These are phyloP conservation scores for Dryobates pubescens DNA, from an alignment of 2,797 vertebrate species.

Conservation along the genomic window DNA sequence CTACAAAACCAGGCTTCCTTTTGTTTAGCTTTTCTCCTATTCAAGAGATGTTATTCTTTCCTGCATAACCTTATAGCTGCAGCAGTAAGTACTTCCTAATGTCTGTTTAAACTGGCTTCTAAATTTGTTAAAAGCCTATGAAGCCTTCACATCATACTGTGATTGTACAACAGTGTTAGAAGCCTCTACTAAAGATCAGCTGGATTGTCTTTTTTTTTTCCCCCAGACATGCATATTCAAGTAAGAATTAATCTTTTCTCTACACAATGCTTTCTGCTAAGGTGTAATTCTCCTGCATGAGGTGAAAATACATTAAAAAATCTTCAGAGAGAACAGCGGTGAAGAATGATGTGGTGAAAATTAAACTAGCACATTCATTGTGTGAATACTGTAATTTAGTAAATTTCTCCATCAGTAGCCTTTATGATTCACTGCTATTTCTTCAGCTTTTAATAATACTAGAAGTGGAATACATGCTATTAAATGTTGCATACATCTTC, in stretches of 20 bases:
- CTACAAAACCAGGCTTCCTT: background rate
- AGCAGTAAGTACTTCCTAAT: background rate
- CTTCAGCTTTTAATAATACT: background rate
- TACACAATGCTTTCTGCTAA: background rate
- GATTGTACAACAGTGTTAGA: background rate
- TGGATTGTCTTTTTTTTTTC: rapidly evolving
- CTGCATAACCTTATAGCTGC: background rate
- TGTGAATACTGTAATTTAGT: background rate
- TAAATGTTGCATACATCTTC: background rate
- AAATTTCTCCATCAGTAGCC: background rate
- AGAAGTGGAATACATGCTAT: background rate
- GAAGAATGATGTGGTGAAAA: background rate
- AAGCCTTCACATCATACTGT: background rate
- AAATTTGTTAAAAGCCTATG: background rate
- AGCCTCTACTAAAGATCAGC: background rate
- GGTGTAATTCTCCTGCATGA: background rate
- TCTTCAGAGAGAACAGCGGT: background rate
- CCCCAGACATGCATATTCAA: background rate
- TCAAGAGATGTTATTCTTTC: background rate
- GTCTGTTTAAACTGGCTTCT: background rate
- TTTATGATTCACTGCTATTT: background rate
- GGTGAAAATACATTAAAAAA: background rate
- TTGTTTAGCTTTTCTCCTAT: background rate
- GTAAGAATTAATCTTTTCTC: background rate
- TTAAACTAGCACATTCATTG: background rate